Percentiles rank a stretch among this genome's conserved stretches.
Conservation (phyloP, 1,140 invertebrate genomes). For the Lepidurus couesii region DNA sequence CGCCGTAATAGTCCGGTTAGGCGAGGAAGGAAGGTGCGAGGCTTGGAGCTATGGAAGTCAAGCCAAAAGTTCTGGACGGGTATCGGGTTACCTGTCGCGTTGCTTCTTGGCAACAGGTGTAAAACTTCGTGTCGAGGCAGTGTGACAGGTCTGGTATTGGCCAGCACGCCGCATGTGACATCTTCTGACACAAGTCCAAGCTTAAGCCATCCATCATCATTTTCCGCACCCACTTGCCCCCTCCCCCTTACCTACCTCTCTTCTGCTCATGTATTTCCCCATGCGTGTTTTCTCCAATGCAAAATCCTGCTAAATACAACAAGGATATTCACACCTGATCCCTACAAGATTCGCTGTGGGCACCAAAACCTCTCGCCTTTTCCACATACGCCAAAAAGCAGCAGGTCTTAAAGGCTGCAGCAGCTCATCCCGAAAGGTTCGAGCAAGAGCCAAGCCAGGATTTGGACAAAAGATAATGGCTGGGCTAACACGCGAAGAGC, state of each 20-base stretch:
- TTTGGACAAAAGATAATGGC: slow-evolving; percentile 11
- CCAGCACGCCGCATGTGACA: neutral
- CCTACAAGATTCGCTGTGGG: neutral
- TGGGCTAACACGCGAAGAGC: slow-evolving; percentile 11
- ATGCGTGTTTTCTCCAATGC: neutral
- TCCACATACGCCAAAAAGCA: neutral
- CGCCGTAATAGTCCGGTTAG: neutral
- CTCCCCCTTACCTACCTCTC: neutral
- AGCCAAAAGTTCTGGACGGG: neutral
- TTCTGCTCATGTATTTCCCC: neutral
- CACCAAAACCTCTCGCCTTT: neutral
- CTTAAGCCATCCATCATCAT: slow-evolving; percentile 16
- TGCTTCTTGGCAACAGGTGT: neutral
- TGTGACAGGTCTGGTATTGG: slow-evolving; percentile 17
- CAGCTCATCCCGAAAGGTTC: slow-evolving; percentile 1
- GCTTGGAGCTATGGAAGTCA: neutral
- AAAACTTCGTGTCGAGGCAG: neutral
- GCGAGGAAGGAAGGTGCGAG: neutral
- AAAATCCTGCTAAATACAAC: neutral
- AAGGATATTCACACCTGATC: slow-evolving; percentile 22
- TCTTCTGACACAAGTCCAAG: slow-evolving; percentile 7
- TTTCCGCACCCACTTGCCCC: slow-evolving; percentile 2
- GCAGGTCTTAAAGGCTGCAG: neutral
- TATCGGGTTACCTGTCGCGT: slow-evolving; percentile 18
- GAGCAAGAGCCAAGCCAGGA: neutral